Evolutionary conservation across 2,113 vertebrate species (phyloP).

Genomic region (Budorcas taxicolor): DNA sequence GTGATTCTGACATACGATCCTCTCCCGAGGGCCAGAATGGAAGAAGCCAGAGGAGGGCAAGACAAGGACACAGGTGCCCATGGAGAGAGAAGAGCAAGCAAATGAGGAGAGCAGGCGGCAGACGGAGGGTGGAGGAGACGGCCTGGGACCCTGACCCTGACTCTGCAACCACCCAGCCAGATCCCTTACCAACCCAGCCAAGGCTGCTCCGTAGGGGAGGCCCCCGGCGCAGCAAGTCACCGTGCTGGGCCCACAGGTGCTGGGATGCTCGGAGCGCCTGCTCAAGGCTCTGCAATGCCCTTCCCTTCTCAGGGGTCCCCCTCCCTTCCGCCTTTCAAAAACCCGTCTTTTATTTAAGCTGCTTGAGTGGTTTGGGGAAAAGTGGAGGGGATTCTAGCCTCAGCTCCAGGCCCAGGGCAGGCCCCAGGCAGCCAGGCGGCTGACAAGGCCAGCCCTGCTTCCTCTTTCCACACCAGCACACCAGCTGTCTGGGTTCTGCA

Average conservation of each 20-base stretch:
- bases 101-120: rapidly evolving
- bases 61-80: not conserved
- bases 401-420: not conserved
- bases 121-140: not conserved
- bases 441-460: not conserved
- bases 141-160: not conserved
- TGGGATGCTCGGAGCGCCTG: rapidly evolving
- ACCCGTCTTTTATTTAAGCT: not conserved
- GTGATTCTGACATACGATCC: not conserved
- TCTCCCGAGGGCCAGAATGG: not conserved
- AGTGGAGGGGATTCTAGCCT: rapidly evolving
- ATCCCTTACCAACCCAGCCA: not conserved
- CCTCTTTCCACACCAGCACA: not conserved
- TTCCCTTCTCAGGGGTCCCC: not conserved
- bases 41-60: not conserved
- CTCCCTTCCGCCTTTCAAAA: not conserved
- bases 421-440: not conserved
- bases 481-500: not conserved
- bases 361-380: not conserved
- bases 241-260: not conserved
- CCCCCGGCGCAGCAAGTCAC: rapidly evolving
- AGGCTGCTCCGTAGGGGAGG: not conserved
- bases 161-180: not conserved
- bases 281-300: rapidly evolving
- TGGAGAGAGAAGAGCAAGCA: not conserved